These are phyloP conservation scores for Agrotis ipsilon DNA, from an alignment of 2,888 invertebrate genomes.

Conservation along the genomic window DNA sequence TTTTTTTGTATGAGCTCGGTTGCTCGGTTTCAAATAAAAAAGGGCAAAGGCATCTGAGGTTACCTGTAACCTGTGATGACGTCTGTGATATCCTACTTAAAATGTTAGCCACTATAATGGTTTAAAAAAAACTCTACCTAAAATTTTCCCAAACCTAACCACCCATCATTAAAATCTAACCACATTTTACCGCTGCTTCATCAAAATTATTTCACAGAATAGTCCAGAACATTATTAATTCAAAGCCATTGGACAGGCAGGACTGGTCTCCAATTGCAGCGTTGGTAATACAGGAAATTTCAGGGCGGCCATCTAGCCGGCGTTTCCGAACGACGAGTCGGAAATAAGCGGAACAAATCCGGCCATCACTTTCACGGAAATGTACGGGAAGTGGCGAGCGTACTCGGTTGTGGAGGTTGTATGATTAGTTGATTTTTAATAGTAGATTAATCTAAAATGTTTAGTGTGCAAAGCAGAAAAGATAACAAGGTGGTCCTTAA, in stretches of 20 bases:
- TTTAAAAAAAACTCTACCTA: not conserved
- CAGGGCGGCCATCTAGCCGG: slow-evolving; percentile 63
- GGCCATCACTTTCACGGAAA: slow-evolving; percentile 65
- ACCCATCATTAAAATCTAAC: slow-evolving; percentile 26
- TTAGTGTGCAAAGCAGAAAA: too few relatives aligned
- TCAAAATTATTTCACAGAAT: slow-evolving; percentile 40
- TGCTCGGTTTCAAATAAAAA: too few relatives aligned
- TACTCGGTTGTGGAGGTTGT: not conserved
- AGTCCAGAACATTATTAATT: slow-evolving; percentile 59
- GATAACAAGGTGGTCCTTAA: too few relatives aligned
- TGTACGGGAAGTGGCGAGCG: slow-evolving; percentile 45
- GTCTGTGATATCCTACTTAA: too few relatives aligned
- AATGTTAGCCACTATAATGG: too few relatives aligned
- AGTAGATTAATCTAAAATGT: not conserved
- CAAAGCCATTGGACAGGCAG: slow-evolving; percentile 58
- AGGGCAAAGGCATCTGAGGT: too few relatives aligned
- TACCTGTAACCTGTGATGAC: too few relatives aligned
- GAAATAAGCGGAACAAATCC: slow-evolving; percentile 77
- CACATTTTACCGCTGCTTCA: slow-evolving; percentile 11
- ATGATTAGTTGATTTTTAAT: not conserved
- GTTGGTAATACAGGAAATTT: slow-evolving; percentile 70
- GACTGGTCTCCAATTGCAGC: slow-evolving; percentile 58
- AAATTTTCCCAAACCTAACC: not conserved
- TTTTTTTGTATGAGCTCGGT: too few relatives aligned
- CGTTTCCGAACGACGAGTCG: slow-evolving; percentile 70